Percentiles rank a stretch among this genome's conserved stretches.
phyloP scores from a whole-genome alignment of 2,797 vertebrate species.

The Spea hammondii region DNA sequence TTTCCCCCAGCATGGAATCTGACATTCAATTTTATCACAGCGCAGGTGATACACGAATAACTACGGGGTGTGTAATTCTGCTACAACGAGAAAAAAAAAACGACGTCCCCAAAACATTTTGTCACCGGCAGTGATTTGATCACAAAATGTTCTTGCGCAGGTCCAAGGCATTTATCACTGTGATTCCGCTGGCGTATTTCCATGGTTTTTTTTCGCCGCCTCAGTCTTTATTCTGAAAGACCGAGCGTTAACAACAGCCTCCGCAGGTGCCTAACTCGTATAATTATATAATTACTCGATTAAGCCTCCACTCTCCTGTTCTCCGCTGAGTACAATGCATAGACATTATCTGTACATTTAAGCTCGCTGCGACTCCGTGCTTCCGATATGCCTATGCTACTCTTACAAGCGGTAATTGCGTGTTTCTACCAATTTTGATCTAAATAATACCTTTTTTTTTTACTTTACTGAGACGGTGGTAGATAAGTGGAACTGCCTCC shows the following conservation, averaged over 20 bases:
- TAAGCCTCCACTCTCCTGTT: slow-evolving; percentile 11
- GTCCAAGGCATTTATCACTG: slow-evolving; percentile 1
- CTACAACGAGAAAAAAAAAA: neutral
- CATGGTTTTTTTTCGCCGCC: neutral
- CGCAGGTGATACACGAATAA: slow-evolving; percentile 15
- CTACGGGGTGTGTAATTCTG: neutral
- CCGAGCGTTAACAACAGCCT: neutral
- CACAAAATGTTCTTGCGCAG: slow-evolving; percentile 11
- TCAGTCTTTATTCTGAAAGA: neutral
- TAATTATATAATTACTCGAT: slow-evolving; percentile 42
- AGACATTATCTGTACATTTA: slow-evolving; percentile 20
- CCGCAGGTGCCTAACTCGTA: neutral
- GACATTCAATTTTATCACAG: slow-evolving; percentile 18
- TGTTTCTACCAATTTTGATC: slow-evolving; percentile 27
- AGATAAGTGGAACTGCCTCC: neutral
- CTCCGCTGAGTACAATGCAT: slow-evolving; percentile 18
- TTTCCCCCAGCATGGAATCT: slow-evolving; percentile 24
- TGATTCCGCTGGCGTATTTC: neutral
- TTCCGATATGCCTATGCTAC: neutral
- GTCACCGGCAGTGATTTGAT: slow-evolving; percentile 2
- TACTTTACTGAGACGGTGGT: too few relatives aligned
- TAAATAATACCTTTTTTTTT: slow-evolving; percentile 28
- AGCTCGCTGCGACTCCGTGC: neutral
- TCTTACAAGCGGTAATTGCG: slow-evolving; percentile 18
- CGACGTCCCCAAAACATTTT: slow-evolving; percentile 8